Percentiles rank a stretch among this genome's conserved stretches.
Evolutionary conservation across 2,888 invertebrate genomes (phyloP).

Genomic region (Hemicrepidius hirtus): DNA sequence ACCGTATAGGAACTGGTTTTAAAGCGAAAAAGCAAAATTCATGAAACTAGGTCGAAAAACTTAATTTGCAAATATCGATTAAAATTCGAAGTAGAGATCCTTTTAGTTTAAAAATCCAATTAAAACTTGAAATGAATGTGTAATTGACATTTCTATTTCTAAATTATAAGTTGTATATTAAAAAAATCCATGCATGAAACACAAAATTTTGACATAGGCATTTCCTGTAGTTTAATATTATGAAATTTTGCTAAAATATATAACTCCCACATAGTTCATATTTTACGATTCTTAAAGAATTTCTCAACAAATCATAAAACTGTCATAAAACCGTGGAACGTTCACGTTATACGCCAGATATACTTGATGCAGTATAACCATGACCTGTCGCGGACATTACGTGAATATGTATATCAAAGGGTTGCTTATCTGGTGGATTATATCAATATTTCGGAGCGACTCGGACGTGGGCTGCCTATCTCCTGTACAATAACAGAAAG

Average conservation of each 20-base stretch:
- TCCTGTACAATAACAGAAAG: slow-evolving; percentile 64
- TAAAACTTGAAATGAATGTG: no score
- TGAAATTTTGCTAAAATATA: background rate
- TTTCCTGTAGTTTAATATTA: background rate
- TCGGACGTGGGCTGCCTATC: slow-evolving; percentile 69
- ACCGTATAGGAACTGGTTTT: background rate
- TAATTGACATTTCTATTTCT: no score
- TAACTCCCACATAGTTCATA: slow-evolving; percentile 3
- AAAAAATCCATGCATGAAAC: no score
- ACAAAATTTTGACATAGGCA: no score
- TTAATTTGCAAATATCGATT: no score
- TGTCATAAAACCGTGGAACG: slow-evolving; percentile 30
- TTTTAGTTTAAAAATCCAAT: no score
- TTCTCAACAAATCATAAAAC: slow-evolving; percentile 31
- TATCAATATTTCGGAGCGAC: slow-evolving; percentile 68
- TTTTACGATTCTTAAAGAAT: slow-evolving; percentile 4
- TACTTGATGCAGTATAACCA: slow-evolving; percentile 40
- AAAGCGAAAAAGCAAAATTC: no score
- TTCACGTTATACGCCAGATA: slow-evolving; percentile 15
- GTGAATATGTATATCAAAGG: slow-evolving; percentile 55
- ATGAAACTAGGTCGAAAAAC: no score
- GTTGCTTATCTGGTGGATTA: slow-evolving; percentile 68
- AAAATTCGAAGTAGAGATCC: no score
- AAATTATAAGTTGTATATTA: no score
- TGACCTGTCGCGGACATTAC: slow-evolving; percentile 42